Conservation (phyloP, 2,888 invertebrate genomes). For the Coecobrya sp. region DNA sequence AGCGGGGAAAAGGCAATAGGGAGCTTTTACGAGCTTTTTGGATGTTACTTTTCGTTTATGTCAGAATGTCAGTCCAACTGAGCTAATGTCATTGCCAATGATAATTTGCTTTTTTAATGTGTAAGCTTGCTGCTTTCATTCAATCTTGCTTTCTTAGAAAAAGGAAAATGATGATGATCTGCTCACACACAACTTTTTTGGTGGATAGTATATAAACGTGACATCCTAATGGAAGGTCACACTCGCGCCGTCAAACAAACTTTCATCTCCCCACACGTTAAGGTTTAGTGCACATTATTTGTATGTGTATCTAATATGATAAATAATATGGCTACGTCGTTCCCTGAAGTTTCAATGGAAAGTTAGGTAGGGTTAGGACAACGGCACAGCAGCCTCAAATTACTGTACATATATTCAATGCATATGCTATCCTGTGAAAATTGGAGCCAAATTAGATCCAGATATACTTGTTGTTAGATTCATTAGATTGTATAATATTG, state of each 20-base stretch:
- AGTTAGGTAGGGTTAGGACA: too few species aligned
- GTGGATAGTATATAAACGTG: not conserved
- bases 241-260: not conserved
- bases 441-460: too few species aligned
- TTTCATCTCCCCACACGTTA: not conserved
- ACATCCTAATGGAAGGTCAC: conserved; percentile 24
- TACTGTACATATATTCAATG: too few species aligned
- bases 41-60: conserved; percentile 53
- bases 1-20: conserved; percentile 4
- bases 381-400: too few species aligned
- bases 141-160: not conserved
- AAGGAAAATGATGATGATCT: not conserved
- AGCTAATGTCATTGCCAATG: conserved; percentile 67
- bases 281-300: too few species aligned
- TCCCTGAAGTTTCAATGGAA: too few species aligned
- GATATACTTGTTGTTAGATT: too few species aligned
- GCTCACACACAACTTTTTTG: not conserved
- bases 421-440: too few species aligned
- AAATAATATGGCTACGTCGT: too few species aligned
- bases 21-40: conserved; percentile 34
- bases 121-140: conserved; percentile 32
- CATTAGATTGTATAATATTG: too few species aligned
- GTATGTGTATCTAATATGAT: too few species aligned
- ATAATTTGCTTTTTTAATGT: conserved; percentile 66
- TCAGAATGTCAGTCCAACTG: conserved; percentile 49